Percentiles rank a stretch among this genome's conserved stretches.
Evolutionary conservation across 2,113 vertebrate species (phyloP).

Genomic region (Pelusios castaneus): DNA sequence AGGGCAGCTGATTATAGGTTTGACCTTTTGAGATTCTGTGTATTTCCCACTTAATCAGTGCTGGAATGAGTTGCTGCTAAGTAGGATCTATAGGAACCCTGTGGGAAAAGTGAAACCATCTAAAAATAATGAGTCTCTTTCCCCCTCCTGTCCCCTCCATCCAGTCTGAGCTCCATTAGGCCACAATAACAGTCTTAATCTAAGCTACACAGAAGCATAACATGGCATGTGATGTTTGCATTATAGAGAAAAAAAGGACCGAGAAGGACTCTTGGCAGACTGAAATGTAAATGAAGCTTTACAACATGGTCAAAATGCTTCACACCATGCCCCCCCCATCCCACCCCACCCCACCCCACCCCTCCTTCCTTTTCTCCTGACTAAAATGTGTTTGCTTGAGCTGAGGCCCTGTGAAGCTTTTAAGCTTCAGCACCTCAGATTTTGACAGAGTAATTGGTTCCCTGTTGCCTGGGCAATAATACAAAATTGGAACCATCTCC

Average conservation of each 20-base stretch:
- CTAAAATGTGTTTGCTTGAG: slow-evolving; percentile 44
- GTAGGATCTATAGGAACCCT: slow-evolving; percentile 79
- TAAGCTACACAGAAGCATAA: slow-evolving; percentile 66
- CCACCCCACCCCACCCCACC: fast-evolving
- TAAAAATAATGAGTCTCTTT: slow-evolving; percentile 85
- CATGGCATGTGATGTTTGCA: slow-evolving; percentile 41
- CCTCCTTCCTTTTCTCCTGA: slow-evolving; percentile 23
- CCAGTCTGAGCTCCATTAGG: slow-evolving; percentile 77
- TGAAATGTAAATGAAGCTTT: slow-evolving; percentile 64
- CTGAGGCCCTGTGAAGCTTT: slow-evolving; percentile 62
- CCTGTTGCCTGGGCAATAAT: slow-evolving; percentile 72
- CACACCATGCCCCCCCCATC: slow-evolving; percentile 22
- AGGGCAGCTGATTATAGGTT: slow-evolving; percentile 84
- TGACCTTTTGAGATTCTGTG: slow-evolving; percentile 85
- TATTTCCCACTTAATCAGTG: slow-evolving; percentile 87
- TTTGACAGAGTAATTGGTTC: slow-evolving; percentile 72
- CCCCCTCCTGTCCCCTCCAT: slow-evolving; percentile 10
- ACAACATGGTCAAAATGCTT: slow-evolving; percentile 42
- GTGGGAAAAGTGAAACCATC: slow-evolving; percentile 81
- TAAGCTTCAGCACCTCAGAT: slow-evolving; percentile 53
- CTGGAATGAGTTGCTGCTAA: slow-evolving; percentile 84
- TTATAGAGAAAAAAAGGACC: slow-evolving; percentile 23
- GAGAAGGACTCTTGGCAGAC: slow-evolving; percentile 31
- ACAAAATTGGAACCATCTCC: slow-evolving; percentile 69
- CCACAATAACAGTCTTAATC: slow-evolving; percentile 71